phyloP scores from a whole-genome alignment of 1,140 invertebrate species.

The Ericerus pela region DNA sequence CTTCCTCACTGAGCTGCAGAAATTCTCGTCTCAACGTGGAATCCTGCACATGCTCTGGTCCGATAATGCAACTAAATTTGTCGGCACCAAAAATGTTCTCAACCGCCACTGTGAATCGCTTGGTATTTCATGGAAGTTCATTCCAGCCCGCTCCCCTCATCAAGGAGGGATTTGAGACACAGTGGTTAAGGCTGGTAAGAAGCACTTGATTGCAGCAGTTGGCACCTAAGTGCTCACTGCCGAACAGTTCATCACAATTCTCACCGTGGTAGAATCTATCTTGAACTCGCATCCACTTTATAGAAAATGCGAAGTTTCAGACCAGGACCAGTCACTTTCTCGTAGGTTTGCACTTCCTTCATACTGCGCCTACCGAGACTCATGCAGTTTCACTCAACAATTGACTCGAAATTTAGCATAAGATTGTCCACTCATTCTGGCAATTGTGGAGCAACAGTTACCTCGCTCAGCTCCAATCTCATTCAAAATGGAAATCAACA shows the following conservation, averaged over 20 bases:
- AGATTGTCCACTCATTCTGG: too few species aligned
- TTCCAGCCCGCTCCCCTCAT: background rate
- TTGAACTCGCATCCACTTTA: background rate
- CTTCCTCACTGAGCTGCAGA: background rate
- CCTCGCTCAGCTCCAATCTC: too few species aligned
- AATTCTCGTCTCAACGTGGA: background rate
- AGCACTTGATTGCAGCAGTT: background rate
- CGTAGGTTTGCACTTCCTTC: too few species aligned
- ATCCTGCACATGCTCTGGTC: background rate
- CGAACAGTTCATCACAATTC: background rate
- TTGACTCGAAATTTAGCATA: too few species aligned
- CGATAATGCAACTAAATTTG: background rate
- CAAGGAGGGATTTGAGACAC: background rate
- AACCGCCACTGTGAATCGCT: background rate
- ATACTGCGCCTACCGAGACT: too few species aligned
- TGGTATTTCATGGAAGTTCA: background rate
- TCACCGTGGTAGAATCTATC: background rate
- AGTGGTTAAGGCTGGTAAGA: background rate
- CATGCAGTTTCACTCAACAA: too few species aligned
- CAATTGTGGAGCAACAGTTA: too few species aligned
- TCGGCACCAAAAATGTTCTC: background rate
- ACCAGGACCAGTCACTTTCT: too few species aligned
- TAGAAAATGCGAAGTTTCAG: too few species aligned
- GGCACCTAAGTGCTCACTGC: background rate
- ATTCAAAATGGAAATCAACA: too few species aligned